These are phyloP conservation scores for Perdita meconis DNA, from an alignment of 2,888 invertebrate genomes.

Conservation along the genomic window DNA sequence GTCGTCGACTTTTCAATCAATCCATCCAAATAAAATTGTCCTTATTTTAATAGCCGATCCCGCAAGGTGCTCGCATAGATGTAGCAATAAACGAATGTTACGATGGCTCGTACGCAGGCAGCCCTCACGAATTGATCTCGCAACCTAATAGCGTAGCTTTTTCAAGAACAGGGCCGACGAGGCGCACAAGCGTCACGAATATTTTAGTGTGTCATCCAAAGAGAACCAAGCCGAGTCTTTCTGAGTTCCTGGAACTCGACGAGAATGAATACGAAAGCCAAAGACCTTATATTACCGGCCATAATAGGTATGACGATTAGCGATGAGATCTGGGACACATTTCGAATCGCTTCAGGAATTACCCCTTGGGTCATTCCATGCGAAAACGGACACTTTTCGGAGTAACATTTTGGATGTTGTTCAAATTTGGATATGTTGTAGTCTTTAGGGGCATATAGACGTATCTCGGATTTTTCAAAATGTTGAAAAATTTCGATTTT, in stretches of 20 bases:
- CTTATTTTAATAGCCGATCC: slow-evolving; percentile 86
- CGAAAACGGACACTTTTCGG: no score
- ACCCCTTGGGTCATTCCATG: no score
- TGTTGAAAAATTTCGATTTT: no score
- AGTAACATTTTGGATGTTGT: no score
- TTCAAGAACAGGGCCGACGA: slow-evolving; percentile 89
- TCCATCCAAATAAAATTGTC: slow-evolving; percentile 17
- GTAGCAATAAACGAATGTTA: slow-evolving; percentile 97
- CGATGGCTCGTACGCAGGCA: slow-evolving; percentile 97
- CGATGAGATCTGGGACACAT: no score
- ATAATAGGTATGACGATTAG: slow-evolving; percentile 90
- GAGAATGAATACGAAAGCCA: slow-evolving; percentile 94
- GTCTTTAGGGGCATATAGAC: no score
- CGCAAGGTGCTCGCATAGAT: slow-evolving; percentile 94
- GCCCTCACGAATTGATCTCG: slow-evolving; percentile 94
- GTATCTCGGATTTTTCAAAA: no score
- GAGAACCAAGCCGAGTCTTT: slow-evolving; percentile 88
- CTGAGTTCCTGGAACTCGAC: slow-evolving; percentile 95
- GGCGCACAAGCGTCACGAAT: slow-evolving; percentile 91
- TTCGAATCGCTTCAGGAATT: no score
- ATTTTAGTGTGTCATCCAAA: slow-evolving; percentile 92
- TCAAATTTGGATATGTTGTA: no score
- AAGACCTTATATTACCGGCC: slow-evolving; percentile 95
- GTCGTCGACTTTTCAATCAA: background rate
- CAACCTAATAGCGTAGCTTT: slow-evolving; percentile 90